Percentiles rank a stretch among this genome's conserved stretches.
phyloP scores from a whole-genome alignment of 2,888 invertebrate genomes.

The Drosophila nr. perissopoda region DNA sequence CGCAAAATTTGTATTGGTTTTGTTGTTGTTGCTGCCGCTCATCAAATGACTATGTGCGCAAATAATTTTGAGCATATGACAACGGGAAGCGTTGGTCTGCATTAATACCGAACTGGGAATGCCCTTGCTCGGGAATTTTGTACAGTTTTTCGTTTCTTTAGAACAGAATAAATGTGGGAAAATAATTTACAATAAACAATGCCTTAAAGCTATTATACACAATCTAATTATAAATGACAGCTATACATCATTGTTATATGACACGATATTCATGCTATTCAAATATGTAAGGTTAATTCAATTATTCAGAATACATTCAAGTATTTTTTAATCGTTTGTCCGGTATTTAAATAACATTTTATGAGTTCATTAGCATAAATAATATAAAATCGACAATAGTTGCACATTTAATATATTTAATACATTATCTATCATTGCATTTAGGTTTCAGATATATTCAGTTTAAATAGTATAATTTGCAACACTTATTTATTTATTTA shows the following conservation, averaged over 20 bases:
- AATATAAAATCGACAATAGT: background rate
- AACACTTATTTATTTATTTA: background rate
- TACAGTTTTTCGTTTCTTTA: conserved; percentile 7
- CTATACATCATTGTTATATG: conserved; percentile 24
- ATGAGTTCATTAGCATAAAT: background rate
- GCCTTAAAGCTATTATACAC: background rate
- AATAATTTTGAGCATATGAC: conserved; percentile 27
- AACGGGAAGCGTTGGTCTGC: conserved; percentile 1
- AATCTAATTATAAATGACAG: conserved; percentile 10
- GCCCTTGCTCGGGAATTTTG: conserved; percentile 37
- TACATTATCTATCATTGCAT: background rate
- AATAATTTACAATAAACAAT: conserved; percentile 26
- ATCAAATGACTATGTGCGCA: conserved; percentile 36
- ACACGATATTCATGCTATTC: conserved; percentile 14
- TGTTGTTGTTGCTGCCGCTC: conserved; percentile 4
- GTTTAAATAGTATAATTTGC: background rate
- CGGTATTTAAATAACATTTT: conserved; percentile 1
- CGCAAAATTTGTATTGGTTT: conserved; percentile 18
- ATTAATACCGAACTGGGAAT: conserved; percentile 45
- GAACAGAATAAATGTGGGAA: conserved; percentile 49
- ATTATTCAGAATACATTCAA: background rate
- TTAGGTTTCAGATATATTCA: background rate
- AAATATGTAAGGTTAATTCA: conserved; percentile 31
- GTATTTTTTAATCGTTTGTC: conserved; percentile 2
- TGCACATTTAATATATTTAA: background rate